Percentiles rank a stretch among this genome's conserved stretches.
These are phyloP conservation scores for Podocnemis expansa DNA, from an alignment of 2,113 vertebrate genomes.

Conservation along the genomic window DNA sequence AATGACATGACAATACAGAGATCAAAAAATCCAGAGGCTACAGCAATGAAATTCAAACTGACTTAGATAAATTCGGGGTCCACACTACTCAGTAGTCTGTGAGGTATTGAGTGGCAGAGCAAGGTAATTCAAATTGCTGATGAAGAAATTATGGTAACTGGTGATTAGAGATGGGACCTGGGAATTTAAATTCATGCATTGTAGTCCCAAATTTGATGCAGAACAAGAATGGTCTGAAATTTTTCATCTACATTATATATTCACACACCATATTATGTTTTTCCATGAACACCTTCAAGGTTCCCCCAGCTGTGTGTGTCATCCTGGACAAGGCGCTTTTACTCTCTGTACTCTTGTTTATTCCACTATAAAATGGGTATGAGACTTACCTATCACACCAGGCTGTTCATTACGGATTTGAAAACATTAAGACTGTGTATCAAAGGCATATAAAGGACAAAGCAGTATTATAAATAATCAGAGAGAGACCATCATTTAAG, in stretches of 20 bases:
- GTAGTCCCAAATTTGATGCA: neutral
- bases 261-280: neutral
- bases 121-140: neutral
- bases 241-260: neutral
- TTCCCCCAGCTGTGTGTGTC: neutral
- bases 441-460: conserved; percentile 40
- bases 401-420: conserved; percentile 58
- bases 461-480: conserved; percentile 41
- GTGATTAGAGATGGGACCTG: neutral
- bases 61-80: neutral
- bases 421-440: conserved; percentile 48
- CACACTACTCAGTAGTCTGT: neutral
- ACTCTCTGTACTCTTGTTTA: neutral
- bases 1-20: neutral
- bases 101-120: neutral
- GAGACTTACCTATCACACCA: conserved; percentile 63
- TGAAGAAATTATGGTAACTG: neutral
- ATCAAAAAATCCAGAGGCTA: neutral
- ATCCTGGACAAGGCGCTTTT: neutral
- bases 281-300: neutral
- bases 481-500: conserved; percentile 40
- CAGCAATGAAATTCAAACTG: neutral
- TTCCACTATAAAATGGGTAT: conserved; percentile 9
- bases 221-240: neutral
- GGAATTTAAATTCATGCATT: neutral